Base-by-base conservation (phyloP, 2,113 vertebrate species). In the Pterophyllum scalare region DNA sequence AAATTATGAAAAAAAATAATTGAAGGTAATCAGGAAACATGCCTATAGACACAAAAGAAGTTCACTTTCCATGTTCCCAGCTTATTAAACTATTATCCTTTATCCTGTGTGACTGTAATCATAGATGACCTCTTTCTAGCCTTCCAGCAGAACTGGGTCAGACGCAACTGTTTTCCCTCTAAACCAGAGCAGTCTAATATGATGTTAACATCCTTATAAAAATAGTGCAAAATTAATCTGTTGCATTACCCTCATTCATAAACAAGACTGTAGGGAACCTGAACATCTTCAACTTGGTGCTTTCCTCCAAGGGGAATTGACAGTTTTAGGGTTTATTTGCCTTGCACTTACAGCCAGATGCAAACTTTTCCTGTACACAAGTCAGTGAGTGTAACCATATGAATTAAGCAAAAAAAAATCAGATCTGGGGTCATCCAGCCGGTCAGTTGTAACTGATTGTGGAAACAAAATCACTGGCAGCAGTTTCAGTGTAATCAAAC, bases 1-100 rank as follows among this genome's bases (percentile, higher is more conserved):
- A 28, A 87, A 64, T 22, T 79, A 75, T 86, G 46, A 79, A 70
- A 49, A 67, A 2, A 43, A 72, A 38, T 52, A 88, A 85, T 74
- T 17, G 24, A 54, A 3, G 19, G 40, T 28, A 12, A 31, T 75
- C 14, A 35, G 3, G 40, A 28, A 80, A 75, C 40, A 84, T 54
- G 12, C 60, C 76, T 5, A 3, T 19, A 14, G 11, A 61, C 1
- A 87, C 72, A 74, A 58, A 84, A 72, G 11, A 58, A n/a, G n/a
- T 20, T 52, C 40, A 54, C 24, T 84, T 31, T 58, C 80, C 19
- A 33, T 33, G 7, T 65, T 77, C 43, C 61, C 59, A 77, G 13
- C 11, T 58, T 59, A 26, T 81, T 78, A 46, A 57, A 74, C 46
- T 33, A 15, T 52, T 49, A 75, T 38, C 40, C 54, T 54, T 43